Evolutionary conservation across 2,797 vertebrate species (phyloP), one percentile per base, ranked within the genome.

Genomic region (Oryzias dopingdopingensis): DNA sequence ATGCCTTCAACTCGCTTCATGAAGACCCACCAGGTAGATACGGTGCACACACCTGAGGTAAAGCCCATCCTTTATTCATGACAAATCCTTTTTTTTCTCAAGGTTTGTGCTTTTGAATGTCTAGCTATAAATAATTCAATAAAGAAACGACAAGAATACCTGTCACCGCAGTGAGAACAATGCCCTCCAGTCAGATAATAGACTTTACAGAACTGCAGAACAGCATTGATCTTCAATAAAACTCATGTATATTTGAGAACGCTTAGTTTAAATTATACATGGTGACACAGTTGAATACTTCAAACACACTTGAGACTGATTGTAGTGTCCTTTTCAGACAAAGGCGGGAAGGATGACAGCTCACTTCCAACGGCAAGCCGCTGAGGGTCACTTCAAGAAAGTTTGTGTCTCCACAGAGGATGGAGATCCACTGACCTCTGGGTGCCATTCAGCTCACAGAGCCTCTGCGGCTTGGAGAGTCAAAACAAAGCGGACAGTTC

Each of bases 121-220:
- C n/a, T 62, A n/a, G 17, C 49, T 50, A 82, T 88, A 76, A 87
- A 87, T 85, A 72, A 87, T 88, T 82, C 73, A 87, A 44, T 67
- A 62, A 57, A 80, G 44, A 81, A 72, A 24, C 59, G 45, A 71
- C 54, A 70, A 69, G 64, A 82, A 82, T 66, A 58, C 42, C 68
- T 71, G 72, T 73, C 74, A 68, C 53, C 58, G 32, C 29, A 17
- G 51, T 10, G 43, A 67, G 47, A 78, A 76, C 65, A 83, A 70
- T 54, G 67, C 18, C 59, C 66, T 48, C 49, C 18, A 70, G 62
- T 62, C 48, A 52, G 18, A 76, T 67, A 61, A 74, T 63, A 24
- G 54, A 66, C 68, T 81, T 79, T 32, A 71, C 46, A 40, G 16
- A 59, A 50, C 50, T 14, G 45, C n/a, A 48, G 49, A 63, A 65